Evolutionary conservation across 2,113 vertebrate genomes (phyloP).

Genomic region (Bufo bufo): DNA sequence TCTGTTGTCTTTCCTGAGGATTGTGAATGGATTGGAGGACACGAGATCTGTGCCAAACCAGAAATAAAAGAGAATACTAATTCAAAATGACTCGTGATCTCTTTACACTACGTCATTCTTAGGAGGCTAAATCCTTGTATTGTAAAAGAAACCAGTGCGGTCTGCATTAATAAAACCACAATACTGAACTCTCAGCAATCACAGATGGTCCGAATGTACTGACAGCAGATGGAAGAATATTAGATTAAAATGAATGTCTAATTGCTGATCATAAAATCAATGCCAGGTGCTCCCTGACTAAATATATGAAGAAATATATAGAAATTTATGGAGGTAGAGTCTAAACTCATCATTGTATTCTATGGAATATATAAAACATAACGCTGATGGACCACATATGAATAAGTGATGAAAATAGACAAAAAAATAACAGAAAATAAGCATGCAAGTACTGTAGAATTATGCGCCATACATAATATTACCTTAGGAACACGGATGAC

Average conservation of each 20-base stretch:
- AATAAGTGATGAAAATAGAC: background rate
- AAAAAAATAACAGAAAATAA: background rate
- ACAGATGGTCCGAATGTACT: conserved; percentile 53
- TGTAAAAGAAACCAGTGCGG: background rate
- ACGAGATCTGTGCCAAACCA: conserved; percentile 39
- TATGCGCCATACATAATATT: too few relatives aligned
- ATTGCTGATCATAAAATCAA: conserved; percentile 43
- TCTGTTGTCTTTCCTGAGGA: conserved; percentile 57
- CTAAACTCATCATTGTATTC: background rate
- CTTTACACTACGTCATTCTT: background rate
- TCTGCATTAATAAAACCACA: conserved; percentile 30
- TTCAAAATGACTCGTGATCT: conserved; percentile 3
- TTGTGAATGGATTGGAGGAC: conserved; percentile 54
- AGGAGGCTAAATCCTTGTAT: conserved; percentile 4
- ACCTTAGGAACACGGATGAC: too few relatives aligned
- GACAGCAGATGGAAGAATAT: conserved; percentile 51
- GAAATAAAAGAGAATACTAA: conserved; percentile 42
- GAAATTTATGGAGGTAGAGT: conserved; percentile 8
- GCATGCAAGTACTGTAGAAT: too few relatives aligned
- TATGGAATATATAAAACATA: background rate
- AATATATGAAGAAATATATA: conserved; percentile 7
- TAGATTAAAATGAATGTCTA: conserved; percentile 41
- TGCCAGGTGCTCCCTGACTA: conserved; percentile 42
- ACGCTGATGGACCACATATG: background rate
- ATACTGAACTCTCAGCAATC: conserved; percentile 29